These are phyloP conservation scores for Petromus typicus DNA, from an alignment of 2,113 vertebrate species.

Conservation along the genomic window DNA sequence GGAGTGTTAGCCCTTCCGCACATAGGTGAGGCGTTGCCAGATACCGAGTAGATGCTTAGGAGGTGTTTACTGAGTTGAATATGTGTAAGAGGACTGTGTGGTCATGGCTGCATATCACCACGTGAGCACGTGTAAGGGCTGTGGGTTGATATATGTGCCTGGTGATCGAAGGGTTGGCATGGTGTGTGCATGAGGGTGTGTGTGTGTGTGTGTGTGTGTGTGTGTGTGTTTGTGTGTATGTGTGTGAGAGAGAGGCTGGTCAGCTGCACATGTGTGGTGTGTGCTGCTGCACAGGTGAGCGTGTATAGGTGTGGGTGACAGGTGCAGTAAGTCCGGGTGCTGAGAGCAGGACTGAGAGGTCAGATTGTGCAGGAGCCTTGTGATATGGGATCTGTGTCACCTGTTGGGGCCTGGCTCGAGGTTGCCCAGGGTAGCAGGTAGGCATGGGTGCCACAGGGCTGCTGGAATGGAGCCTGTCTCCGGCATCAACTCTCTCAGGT, in stretches of 20 bases:
- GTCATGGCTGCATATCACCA: slow-evolving; percentile 55
- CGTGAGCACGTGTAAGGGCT: slow-evolving; percentile 54
- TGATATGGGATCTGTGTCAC: neutral
- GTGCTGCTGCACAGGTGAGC: slow-evolving; percentile 29
- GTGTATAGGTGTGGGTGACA: neutral
- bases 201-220: neutral
- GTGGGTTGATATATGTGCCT: slow-evolving; percentile 56
- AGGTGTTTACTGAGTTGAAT: slow-evolving; percentile 50
- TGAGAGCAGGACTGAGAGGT: neutral
- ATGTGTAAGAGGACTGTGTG: slow-evolving; percentile 27
- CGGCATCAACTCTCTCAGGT: neutral
- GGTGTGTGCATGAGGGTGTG: neutral
- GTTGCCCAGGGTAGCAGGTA: neutral
- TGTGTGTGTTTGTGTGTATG: neutral
- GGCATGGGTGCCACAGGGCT: neutral
- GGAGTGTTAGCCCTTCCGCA: neutral
- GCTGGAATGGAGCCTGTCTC: neutral
- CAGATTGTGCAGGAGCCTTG: neutral
- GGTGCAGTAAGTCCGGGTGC: neutral
- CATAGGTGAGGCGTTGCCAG: neutral
- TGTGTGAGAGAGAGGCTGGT: no score
- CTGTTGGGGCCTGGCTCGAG: slow-evolving; percentile 54
- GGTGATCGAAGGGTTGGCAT: neutral
- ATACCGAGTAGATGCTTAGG: neutral
- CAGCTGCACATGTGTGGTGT: neutral